A percentile compares a stretch with the other conserved stretches of the same genome.
These are phyloP conservation scores for Leuctra nigra DNA, from an alignment of 2,888 invertebrate species.

Conservation along the genomic window DNA sequence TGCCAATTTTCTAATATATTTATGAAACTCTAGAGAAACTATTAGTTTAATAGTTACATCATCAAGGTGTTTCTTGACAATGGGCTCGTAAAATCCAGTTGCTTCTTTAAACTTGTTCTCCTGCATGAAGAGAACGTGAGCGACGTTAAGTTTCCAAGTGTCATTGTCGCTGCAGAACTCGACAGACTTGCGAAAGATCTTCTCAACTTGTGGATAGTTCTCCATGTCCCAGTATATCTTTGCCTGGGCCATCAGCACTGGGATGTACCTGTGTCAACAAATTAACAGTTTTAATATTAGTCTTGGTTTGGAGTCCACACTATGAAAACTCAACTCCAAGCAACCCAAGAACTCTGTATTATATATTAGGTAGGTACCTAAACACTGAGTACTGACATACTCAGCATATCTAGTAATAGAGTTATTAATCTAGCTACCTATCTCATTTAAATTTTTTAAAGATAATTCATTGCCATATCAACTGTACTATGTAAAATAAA, in stretches of 20 bases:
- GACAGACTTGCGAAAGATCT: slow-evolving; percentile 92
- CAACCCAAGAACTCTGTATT: neutral
- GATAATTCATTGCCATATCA: too few relatives aligned
- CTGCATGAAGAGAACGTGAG: slow-evolving; percentile 98
- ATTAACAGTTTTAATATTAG: too few relatives aligned
- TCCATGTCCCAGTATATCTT: slow-evolving; percentile 98
- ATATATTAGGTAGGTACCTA: neutral
- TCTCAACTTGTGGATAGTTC: slow-evolving; percentile 93
- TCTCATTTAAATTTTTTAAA: too few relatives aligned
- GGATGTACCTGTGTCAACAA: slow-evolving; percentile 86
- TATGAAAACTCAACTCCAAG: too few relatives aligned
- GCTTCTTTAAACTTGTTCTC: slow-evolving; percentile 98
- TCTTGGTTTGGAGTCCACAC: too few relatives aligned
- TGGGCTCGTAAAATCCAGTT: slow-evolving; percentile 95
- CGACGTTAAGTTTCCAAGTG: slow-evolving; percentile 95
- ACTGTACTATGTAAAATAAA: too few relatives aligned
- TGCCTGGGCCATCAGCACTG: slow-evolving; percentile 98
- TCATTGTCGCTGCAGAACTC: slow-evolving; percentile 98
- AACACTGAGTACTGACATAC: too few relatives aligned
- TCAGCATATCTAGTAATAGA: too few relatives aligned
- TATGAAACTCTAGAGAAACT: neutral
- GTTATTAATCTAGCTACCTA: too few relatives aligned
- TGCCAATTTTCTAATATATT: neutral
- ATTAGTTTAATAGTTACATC: slow-evolving; percentile 48
- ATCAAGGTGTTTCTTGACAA: slow-evolving; percentile 90